Evolutionary conservation across 1,140 invertebrate genomes (phyloP), one percentile per base, ranked within the genome.

Genomic region (Cydia splendana): DNA sequence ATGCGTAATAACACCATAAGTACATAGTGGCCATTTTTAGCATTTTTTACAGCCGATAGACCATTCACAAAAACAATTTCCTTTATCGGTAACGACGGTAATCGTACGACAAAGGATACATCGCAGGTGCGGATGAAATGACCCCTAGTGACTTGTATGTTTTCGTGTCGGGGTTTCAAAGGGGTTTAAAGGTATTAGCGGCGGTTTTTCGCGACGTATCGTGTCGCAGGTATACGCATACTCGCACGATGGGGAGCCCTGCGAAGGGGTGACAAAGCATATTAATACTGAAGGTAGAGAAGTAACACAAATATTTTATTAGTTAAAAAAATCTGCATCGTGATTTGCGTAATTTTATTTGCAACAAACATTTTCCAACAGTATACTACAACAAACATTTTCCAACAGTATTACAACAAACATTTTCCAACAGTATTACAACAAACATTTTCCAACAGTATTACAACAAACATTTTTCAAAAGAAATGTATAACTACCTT

Each of bases 131-230:
- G 7, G 57, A n/a, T 18, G 15, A 10, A 24, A 62, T 62, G 57
- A 62, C 57, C 57, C 57, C 20, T 20, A 2, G 57, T 62, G 57
- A 62, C 57, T 62, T 62, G 57, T 62, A 62, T 62, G 57, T 62
- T 62, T 62, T 62, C 57, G 20, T 62, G 57, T 18, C 53, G 57
- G 57, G 57, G 53, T 62, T 53, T 53, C 42, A 5, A 45, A 45
- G 9, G 42, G 45, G 45, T 13, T 15, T 48, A 57, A 62, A 24
- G 57, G 57, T 24, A 62, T 62, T 62, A 62, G 20, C 20, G 57
- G 57, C 6, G 57, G 57, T 62, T 62, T 57, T 62, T 24, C 57
- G 20, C 10, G 10, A 12, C 57, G 57, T 62, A 62, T 62, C 57
- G 57, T 62, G 57, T 62, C 9, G 2, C 57, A 62, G 57, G n/a